phyloP scores from a whole-genome alignment of 2,888 invertebrate species.

The Lampropteryx suffumata region DNA sequence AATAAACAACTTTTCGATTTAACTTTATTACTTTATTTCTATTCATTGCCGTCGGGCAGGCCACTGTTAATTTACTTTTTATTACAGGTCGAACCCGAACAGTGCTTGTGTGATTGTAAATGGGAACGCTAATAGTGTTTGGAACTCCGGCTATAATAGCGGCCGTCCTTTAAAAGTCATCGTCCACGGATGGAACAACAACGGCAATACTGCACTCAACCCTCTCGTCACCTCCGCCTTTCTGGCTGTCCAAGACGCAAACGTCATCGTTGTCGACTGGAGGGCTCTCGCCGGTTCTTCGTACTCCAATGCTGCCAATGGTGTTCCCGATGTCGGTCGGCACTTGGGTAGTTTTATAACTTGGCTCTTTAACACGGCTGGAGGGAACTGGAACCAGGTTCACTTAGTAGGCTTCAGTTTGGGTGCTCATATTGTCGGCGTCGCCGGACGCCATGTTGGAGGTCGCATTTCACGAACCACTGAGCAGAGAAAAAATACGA shows the following conservation, averaged over 20 bases:
- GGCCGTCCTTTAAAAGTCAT: conserved; percentile 52
- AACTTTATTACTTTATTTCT: too few species aligned
- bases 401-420: conserved; percentile 75
- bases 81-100: conserved; percentile 40
- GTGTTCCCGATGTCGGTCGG: conserved; percentile 59
- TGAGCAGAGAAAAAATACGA: neutral
- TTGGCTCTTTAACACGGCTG: conserved; percentile 61
- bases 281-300: conserved; percentile 42
- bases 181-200: conserved; percentile 65
- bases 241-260: conserved; percentile 55
- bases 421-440: conserved; percentile 72
- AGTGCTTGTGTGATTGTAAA: conserved; percentile 52
- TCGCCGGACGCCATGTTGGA: conserved; percentile 53
- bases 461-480: conserved; percentile 51
- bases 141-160: conserved; percentile 49
- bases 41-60: too few species aligned
- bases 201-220: conserved; percentile 53
- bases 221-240: conserved; percentile 53
- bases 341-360: conserved; percentile 64
- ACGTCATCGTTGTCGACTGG: conserved; percentile 74
- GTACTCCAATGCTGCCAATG: conserved; percentile 54
- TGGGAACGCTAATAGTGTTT: conserved; percentile 52
- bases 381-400: conserved; percentile 63
- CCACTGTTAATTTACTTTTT: too few species aligned
- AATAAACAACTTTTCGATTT: too few species aligned